Evolutionary conservation across 1,140 invertebrate species (phyloP), one percentile per base, ranked within the genome.

Genomic region (Mycetomoellerius zeteki): DNA sequence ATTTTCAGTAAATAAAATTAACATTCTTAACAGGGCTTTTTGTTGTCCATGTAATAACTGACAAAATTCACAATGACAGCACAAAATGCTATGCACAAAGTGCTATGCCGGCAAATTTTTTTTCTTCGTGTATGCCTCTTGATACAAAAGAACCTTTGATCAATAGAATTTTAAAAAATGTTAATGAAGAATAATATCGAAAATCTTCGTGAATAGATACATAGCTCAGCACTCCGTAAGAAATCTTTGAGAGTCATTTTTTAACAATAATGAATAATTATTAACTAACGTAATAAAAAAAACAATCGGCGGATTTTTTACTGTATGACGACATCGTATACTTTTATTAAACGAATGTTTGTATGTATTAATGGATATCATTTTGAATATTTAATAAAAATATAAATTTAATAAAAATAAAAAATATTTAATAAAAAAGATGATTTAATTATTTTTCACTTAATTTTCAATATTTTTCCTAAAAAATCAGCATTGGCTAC

Each of bases 1-100:
- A 21, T 27, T 69, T 24, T 50, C 21, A 69, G 37, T 14, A 24
- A 69, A 69, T 69, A 50, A 69, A 69, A 69, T 69, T 69, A 69
- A 6, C 50, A 69, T 69, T 69, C 65, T 50, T 69, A 69, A 69
- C 65, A 50, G 24, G 21, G 6, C 37, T 27, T 69, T 69, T 69
- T 69, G 14, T 69, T 69, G 37, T 50, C 21, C 37, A 69, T 24
- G 12, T 69, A 50, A 47, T 47, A 69, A 69, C 65, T 69, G 65
- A 69, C 14, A 47, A 72, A 72, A 50, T 52, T 72, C 12, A 50
- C 47, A 72, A 52, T 52, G 33, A 12, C 43, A 72, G 47, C 43
- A 27, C 21, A 12, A 69, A 72, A 72, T 4, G 37, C 37, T 43
- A 12, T 10, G 8, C 37, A 43, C 37, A 43, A 43, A 43, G 14